A percentile compares a stretch with the other conserved stretches of the same genome.
phyloP scores from a whole-genome alignment of 2,797 vertebrate species.

The Aselliscus stoliczkanus region DNA sequence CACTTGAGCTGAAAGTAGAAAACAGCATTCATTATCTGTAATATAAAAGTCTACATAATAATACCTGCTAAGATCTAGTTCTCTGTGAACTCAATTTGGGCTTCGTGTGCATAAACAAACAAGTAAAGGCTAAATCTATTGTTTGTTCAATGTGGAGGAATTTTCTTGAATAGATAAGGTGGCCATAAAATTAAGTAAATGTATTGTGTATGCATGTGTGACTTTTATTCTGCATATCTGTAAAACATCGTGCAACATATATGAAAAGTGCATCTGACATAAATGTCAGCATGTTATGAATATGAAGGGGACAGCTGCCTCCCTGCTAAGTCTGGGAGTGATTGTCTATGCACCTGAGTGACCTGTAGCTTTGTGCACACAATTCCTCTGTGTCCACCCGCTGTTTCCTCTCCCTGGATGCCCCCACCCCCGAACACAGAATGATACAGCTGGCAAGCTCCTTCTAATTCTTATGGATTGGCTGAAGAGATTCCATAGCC shows the following conservation, averaged over 20 bases:
- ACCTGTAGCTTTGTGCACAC: background rate
- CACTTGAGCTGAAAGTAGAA: conserved; percentile 1
- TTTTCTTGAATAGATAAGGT: conserved; percentile 25
- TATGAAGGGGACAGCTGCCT: background rate
- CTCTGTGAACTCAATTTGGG: conserved; percentile 40
- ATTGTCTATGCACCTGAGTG: background rate
- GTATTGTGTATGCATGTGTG: background rate
- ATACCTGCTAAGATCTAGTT: background rate
- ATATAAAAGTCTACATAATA: conserved; percentile 16
- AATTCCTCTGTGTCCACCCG: background rate
- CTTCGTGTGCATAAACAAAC: conserved; percentile 37
- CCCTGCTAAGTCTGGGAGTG: too few species aligned
- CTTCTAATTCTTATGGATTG: background rate
- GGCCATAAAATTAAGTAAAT: background rate
- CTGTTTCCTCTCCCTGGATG: background rate
- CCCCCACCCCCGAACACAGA: background rate
- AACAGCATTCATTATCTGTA: conserved; percentile 37
- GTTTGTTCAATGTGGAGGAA: conserved; percentile 18
- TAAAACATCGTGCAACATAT: background rate
- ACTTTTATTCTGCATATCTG: background rate
- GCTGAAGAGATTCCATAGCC: background rate
- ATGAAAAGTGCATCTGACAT: background rate
- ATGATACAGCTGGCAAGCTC: background rate
- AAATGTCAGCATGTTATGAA: background rate
- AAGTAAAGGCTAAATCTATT: background rate